phyloP scores from a whole-genome alignment of 1,140 invertebrate genomes.

The Drosophila tropicalis region DNA sequence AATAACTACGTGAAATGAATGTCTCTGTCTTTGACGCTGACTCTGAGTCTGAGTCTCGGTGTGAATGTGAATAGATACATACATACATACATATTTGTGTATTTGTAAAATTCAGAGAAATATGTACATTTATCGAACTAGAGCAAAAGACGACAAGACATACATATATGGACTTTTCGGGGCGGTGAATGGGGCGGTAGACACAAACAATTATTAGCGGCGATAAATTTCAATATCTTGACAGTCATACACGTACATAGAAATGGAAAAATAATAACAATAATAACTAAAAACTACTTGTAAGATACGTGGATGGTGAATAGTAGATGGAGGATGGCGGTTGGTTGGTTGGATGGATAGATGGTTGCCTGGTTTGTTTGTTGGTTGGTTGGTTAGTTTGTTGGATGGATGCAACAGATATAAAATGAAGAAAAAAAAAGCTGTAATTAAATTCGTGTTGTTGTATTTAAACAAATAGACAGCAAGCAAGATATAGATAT shows the following conservation, averaged over 20 bases:
- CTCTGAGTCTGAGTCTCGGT: not conserved
- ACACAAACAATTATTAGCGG: slow-evolving; percentile 69
- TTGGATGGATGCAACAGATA: slow-evolving; percentile 67
- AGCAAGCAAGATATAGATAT: slow-evolving; percentile 42
- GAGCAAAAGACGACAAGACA: slow-evolving; percentile 32
- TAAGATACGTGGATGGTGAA: slow-evolving; percentile 15
- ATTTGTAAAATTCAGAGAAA: slow-evolving; percentile 57
- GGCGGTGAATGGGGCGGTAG: not conserved
- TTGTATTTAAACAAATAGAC: slow-evolving; percentile 33
- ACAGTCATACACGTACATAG: slow-evolving; percentile 56
- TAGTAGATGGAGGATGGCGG: slow-evolving; percentile 5
- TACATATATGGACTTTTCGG: not conserved
- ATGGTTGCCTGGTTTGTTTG: slow-evolving; percentile 9
- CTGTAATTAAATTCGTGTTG: slow-evolving; percentile 74
- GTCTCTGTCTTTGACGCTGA: slow-evolving; percentile 25
- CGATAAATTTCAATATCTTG: slow-evolving; percentile 79
- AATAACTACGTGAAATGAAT: slow-evolving; percentile 24
- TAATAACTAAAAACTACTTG: slow-evolving; percentile 73
- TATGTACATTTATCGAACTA: slow-evolving; percentile 69
- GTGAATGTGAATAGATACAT: too few relatives aligned
- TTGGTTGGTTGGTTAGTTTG: slow-evolving; percentile 13
- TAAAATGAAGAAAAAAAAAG: slow-evolving; percentile 60
- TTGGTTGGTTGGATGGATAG: slow-evolving; percentile 17
- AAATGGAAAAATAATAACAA: slow-evolving; percentile 79
- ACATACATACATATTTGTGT: slow-evolving; percentile 22